Conservation (phyloP, 64 coral and sea anemone species). For the Platygyra sinensis region DNA sequence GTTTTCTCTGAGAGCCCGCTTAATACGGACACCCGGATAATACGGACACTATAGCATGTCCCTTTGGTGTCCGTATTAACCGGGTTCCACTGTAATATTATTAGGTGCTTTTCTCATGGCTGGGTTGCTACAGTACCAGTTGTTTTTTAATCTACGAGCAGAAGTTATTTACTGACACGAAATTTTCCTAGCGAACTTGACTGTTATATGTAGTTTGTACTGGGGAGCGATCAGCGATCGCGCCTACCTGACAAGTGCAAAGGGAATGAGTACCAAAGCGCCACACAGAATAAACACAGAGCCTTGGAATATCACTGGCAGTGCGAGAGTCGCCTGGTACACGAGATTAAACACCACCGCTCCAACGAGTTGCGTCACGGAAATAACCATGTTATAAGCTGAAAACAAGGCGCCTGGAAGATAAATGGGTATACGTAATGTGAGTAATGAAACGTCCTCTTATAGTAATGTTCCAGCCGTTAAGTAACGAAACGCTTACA, state of each 20-base stretch:
- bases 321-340: slow-evolving; percentile 36
- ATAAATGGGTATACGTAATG: background rate
- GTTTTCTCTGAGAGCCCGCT: no score
- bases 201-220: background rate
- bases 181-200: background rate
- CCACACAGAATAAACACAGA: slow-evolving; percentile 49
- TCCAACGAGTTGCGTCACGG: slow-evolving; percentile 55
- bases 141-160: no score
- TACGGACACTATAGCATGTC: no score
- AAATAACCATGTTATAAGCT: slow-evolving; percentile 16
- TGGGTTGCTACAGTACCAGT: no score
- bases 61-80: no score
- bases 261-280: slow-evolving; percentile 46
- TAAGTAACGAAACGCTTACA: background rate
- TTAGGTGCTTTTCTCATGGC: no score
- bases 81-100: no score
- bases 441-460: background rate
- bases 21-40: no score
- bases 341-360: slow-evolving; percentile 55
- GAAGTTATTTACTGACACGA: background rate
- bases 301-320: slow-evolving; percentile 51
- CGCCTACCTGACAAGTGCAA: slow-evolving; percentile 53
- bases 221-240: background rate
- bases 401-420: slow-evolving; percentile 58
- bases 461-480: background rate